Evolutionary conservation across 2,113 vertebrate genomes (phyloP).

Genomic region (Hypanus sabinus): DNA sequence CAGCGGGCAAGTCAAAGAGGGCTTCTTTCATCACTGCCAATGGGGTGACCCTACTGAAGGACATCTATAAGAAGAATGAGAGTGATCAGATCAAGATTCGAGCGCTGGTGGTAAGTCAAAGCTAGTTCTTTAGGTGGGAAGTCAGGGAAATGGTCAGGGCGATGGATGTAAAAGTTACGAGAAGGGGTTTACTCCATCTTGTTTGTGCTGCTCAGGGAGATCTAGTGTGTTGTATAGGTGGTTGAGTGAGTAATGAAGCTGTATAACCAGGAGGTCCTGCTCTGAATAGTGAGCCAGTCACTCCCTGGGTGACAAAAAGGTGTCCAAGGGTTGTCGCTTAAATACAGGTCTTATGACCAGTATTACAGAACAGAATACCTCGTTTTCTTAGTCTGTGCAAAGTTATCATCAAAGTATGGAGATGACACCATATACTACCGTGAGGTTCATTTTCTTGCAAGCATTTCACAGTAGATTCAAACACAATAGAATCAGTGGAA

Average conservation of each 20-base stretch:
- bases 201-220: neutral
- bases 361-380: too few relatives aligned
- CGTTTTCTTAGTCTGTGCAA: too few relatives aligned
- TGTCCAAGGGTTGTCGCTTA: neutral
- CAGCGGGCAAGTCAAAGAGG: conserved; percentile 85
- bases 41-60: conserved; percentile 83
- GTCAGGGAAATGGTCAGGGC: neutral
- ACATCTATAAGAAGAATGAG: conserved; percentile 89
- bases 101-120: conserved; percentile 77
- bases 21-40: conserved; percentile 93
- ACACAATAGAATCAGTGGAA: too few relatives aligned
- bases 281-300: neutral
- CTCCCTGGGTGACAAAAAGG: neutral
- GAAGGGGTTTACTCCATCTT: neutral
- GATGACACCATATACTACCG: too few relatives aligned
- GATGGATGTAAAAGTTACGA: neutral
- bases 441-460: too few relatives aligned
- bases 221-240: neutral
- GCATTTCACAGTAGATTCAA: too few relatives aligned
- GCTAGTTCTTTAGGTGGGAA: neutral
- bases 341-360: too few relatives aligned
- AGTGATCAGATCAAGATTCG: conserved; percentile 89
- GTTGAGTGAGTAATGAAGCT: neutral
- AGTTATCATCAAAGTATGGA: too few relatives aligned
- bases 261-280: too few relatives aligned